Evolutionary conservation across 2,113 vertebrate genomes (phyloP), one percentile per base, ranked within the genome.

Genomic region (Siniperca knerii): DNA sequence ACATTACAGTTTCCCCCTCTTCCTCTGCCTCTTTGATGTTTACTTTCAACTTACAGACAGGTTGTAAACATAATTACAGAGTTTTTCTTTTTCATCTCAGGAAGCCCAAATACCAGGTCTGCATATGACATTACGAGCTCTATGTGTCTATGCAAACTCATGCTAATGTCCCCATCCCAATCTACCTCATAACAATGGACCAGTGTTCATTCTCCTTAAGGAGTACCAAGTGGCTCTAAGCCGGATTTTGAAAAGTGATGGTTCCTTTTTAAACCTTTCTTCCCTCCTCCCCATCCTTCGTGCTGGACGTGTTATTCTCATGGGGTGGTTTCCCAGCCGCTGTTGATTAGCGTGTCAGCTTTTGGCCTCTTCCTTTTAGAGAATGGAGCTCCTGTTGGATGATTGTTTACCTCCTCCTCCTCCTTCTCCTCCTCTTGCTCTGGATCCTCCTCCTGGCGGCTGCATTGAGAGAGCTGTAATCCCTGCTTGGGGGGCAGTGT

Each of bases 391-490:
- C 82, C 89, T 92, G 89, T 89, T 89, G 52, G 87, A 86, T 78
- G 77, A 93, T 79, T 87, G 88, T 82, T 75, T 84, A 82, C 87
- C 83, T 92, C 90, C 84, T 91, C 90, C 92, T 86, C 81, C 87
- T 83, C 58, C 85, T 79, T 84, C 85, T 89, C 72, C 79, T 91
- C 88, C 88, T 84, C 76, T 81, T 84, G 78, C 79, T 82, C 64
- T 79, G 75, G 82, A 91, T 92, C 89, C 90, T 90, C 91, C 89
- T 89, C 85, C 91, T 89, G 91, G 91, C 87, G 77, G 87, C 84
- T 81, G 84, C 88, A 84, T 93, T 94, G 91, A 91, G 89, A 88
- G 90, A 83, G 79, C 91, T 90, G 89, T 95, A 96, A 96, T 96
- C 94, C 90, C 82, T 89, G 92, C 94, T 94, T 84, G 91, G 88